Base-by-base conservation (phyloP, 2,888 invertebrate species). In the Orthonevra nobilis region DNA sequence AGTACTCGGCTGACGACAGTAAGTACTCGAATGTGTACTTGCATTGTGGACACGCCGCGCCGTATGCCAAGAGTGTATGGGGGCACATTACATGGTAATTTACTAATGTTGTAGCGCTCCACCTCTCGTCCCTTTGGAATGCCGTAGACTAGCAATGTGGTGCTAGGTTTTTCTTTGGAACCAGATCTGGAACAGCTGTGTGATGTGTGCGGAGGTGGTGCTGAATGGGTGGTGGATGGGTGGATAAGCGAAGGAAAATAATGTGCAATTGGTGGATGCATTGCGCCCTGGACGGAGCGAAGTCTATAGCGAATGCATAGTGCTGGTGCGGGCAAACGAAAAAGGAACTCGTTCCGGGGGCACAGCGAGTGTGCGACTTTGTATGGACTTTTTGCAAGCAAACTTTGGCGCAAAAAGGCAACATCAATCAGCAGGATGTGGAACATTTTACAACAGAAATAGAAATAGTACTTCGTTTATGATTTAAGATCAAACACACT, bases 1-100 rank as follows among this genome's bases (percentile, higher is more conserved):
- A 84, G 84, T 88, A 86, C 84, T 82, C 82, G 75, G 82, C 82
- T 61, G 56, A 32, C 48, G 66, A 66, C 79, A 79, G 54, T 61
- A 79, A 79, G 73, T 79, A 79, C 79, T 79, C 42, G 46, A 20
- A 12, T 30, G 66, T 64, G 79, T 73, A 79, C 79, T 79, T 79
- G 60, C 66, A 66, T 36, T 61, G 73, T 42, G 66, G 61, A 66
- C 30, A 28, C 15, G 20, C 48, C 10, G n/a, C n/a, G 32, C 26
- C 19, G 32, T 12, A 12, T 28, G 34, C 44, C 40, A 30, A 48
- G 30, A 26, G 26, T 50, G 68, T 50, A 12, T 50, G 28, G n/a
- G n/a, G n/a, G 26, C 81, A 56, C 30, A 60, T 63, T 77, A 63
- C 61, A 63, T 50, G 70, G 77, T 64, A 72, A 64, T 69, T 68